Evolutionary conservation across 2,888 invertebrate species (phyloP).

Genomic region (Brachyopa scutellaris): DNA sequence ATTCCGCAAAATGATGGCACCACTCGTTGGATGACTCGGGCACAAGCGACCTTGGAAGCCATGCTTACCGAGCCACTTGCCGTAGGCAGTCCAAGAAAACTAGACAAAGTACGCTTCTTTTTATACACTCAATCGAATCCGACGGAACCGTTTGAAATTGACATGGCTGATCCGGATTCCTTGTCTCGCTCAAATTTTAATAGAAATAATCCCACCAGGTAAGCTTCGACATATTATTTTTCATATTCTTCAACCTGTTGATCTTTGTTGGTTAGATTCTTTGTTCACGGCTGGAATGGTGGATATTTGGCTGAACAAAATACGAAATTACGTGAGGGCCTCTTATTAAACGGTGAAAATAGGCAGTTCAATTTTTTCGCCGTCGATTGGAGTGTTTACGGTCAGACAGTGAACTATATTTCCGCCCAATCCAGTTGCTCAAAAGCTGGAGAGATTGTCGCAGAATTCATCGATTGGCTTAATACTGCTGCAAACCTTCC

Average conservation of each 20-base stretch:
- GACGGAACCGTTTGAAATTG: conserved; percentile 3
- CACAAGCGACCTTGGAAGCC: conserved; percentile 15
- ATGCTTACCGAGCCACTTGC: neutral
- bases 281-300: conserved; percentile 84
- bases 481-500: conserved; percentile 82
- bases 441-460: conserved; percentile 64
- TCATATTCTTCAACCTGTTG: too few relatives aligned
- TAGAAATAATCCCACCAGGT: conserved; percentile 26
- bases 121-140: conserved; percentile 48
- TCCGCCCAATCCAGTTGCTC: conserved; percentile 81
- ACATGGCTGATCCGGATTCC: conserved; percentile 8
- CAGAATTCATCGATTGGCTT: conserved; percentile 77
- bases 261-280: too few relatives aligned
- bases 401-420: conserved; percentile 82
- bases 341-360: conserved; percentile 82
- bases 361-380: conserved; percentile 84
- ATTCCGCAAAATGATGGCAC: conserved; percentile 48
- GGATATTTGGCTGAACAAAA: conserved; percentile 80
- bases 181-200: conserved; percentile 25
- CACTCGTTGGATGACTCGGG: conserved; percentile 48
- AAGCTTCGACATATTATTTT: neutral
- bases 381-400: conserved; percentile 83
- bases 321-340: conserved; percentile 78
- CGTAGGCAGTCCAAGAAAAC: neutral
- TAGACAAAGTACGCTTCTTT: conserved; percentile 35